A percentile compares a stretch with the other conserved stretches of the same genome.
These are phyloP conservation scores for Turritopsis rubra DNA, from an alignment of 30 jellyfish, hydroid and myxozoan species.

Conservation along the genomic window DNA sequence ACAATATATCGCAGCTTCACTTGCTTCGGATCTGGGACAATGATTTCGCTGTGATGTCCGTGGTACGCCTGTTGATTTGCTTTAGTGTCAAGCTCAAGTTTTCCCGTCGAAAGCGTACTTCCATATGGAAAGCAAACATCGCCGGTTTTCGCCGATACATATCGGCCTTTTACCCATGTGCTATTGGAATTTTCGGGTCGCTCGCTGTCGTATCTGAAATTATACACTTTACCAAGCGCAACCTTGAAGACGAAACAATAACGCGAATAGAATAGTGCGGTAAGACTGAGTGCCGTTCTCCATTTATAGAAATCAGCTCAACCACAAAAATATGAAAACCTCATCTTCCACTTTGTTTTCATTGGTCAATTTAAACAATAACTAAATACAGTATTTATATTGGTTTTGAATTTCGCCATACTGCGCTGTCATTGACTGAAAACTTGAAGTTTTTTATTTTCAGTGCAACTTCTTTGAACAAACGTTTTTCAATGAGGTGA, in stretches of 20 bases:
- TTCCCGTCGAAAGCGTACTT: neutral
- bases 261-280: neutral
- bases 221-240: neutral
- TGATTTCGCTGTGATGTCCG: constrained; percentile 26
- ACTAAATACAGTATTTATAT: too few relatives aligned
- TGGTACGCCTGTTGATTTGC: neutral
- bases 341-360: too few relatives aligned
- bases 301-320: too few relatives aligned
- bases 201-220: neutral
- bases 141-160: neutral
- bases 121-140: constrained; percentile 6
- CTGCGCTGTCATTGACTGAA: too few relatives aligned
- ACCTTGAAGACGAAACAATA: too few relatives aligned
- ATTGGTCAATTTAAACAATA: too few relatives aligned
- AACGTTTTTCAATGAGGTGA: too few relatives aligned
- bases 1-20: constrained; percentile 50
- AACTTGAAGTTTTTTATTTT: too few relatives aligned
- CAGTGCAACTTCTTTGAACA: too few relatives aligned
- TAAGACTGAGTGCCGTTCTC: too few relatives aligned
- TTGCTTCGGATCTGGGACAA: constrained; percentile 52
- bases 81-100: neutral
- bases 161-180: neutral
- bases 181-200: neutral
- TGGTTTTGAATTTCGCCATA: too few relatives aligned
- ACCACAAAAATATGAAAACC: too few relatives aligned